A percentile compares a stretch with the other conserved stretches of the same genome.
Evolutionary conservation across 1,140 invertebrate species (phyloP).

Genomic region (Cherax quadricarinatus): DNA sequence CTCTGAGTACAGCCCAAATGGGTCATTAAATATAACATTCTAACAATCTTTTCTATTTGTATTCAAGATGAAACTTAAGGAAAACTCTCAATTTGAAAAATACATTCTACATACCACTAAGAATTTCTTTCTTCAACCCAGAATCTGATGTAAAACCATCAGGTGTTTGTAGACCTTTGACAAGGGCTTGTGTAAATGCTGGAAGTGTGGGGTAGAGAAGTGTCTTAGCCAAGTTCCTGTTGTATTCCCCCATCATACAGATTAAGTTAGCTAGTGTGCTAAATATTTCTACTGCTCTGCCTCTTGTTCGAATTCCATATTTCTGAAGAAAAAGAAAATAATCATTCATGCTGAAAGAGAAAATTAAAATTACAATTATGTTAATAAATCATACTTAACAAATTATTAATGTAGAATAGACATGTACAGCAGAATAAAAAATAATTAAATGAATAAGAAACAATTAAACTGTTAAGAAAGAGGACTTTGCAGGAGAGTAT

Average conservation of each 20-base stretch:
- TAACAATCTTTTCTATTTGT: too few relatives aligned
- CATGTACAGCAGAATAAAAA: too few relatives aligned
- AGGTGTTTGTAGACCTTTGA: constrained; percentile 81
- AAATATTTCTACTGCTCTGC: constrained; percentile 84
- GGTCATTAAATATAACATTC: too few relatives aligned
- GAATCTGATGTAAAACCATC: constrained; percentile 82
- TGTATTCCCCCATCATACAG: constrained; percentile 79
- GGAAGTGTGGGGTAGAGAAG: constrained; percentile 83
- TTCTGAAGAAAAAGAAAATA: constrained; percentile 78
- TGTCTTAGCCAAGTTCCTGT: constrained; percentile 81
- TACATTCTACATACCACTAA: constrained; percentile 80
- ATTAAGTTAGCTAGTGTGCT: constrained; percentile 81
- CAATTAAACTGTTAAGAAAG: too few relatives aligned
- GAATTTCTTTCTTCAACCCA: constrained; percentile 85
- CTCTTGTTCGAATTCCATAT: constrained; percentile 81
- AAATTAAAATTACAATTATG: too few relatives aligned
- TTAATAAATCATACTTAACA: too few relatives aligned
- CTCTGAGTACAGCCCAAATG: too few relatives aligned
- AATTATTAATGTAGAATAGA: too few relatives aligned
- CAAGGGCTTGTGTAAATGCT: constrained; percentile 85
- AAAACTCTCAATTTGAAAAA: constrained; percentile 16
- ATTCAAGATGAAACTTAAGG: not conserved
- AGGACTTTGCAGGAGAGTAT: too few relatives aligned
- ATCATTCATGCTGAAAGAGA: not conserved
- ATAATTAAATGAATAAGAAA: too few relatives aligned